Evolutionary conservation across 2,888 invertebrate genomes (phyloP).

Genomic region (Pocota personata): DNA sequence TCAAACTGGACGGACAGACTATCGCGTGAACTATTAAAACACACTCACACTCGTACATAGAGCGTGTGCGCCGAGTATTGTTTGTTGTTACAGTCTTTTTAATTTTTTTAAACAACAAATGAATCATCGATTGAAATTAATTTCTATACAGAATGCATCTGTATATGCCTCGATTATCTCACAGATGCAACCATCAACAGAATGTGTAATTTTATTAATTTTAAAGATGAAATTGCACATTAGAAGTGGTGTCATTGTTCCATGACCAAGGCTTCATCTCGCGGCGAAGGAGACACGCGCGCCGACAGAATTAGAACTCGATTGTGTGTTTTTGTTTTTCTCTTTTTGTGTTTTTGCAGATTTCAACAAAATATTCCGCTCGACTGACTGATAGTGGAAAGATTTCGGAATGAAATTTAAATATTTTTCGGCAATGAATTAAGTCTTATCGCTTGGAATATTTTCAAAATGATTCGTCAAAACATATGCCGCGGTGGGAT

Average conservation of each 20-base stretch:
- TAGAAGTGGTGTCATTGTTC: slow-evolving; percentile 44
- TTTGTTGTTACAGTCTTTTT: slow-evolving; percentile 9
- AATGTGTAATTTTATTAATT: slow-evolving; percentile 15
- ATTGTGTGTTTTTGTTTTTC: not conserved
- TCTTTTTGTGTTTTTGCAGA: slow-evolving; percentile 2
- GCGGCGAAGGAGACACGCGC: not conserved
- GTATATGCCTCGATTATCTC: not conserved
- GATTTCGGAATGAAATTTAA: not conserved
- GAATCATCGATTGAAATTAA: slow-evolving; percentile 44
- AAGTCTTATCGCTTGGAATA: slow-evolving; percentile 17
- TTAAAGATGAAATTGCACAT: slow-evolving; percentile 29
- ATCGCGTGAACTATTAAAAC: slow-evolving; percentile 1
- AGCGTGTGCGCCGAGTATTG: not conserved
- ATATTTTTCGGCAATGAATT: slow-evolving; percentile 25
- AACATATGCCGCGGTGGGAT: not conserved
- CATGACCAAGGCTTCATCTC: slow-evolving; percentile 25
- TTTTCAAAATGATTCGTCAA: not conserved
- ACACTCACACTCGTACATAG: not conserved
- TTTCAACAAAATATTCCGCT: slow-evolving; percentile 45
- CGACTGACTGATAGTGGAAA: slow-evolving; percentile 38
- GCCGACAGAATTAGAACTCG: slow-evolving; percentile 18
- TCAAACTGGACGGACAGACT: not conserved
- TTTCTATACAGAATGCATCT: not conserved
- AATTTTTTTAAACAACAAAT: slow-evolving; percentile 51
- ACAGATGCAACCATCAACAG: slow-evolving; percentile 1